Evolutionary conservation across 1,140 invertebrate species (phyloP).

Genomic region (Zaprionus ornatus): DNA sequence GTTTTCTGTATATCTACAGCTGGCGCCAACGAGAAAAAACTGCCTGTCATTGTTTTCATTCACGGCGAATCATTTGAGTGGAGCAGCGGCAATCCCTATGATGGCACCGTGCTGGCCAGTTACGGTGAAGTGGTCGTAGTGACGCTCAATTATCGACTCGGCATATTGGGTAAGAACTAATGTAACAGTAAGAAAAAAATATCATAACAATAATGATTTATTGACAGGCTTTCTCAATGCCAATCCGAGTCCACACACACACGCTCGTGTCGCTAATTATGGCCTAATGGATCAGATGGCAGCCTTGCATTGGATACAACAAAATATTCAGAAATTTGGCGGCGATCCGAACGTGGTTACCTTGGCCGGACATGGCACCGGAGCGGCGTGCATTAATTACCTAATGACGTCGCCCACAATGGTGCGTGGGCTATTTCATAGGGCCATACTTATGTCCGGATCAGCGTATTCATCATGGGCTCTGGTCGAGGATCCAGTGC

Average conservation of each 20-base stretch:
- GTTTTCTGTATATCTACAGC: conserved; percentile 61
- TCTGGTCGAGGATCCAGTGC: conserved; percentile 94
- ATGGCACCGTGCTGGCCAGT: conserved; percentile 95
- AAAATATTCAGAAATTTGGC: conserved; percentile 95
- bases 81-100: conserved; percentile 97
- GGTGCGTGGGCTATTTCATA: conserved; percentile 94
- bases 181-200: neutral
- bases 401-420: conserved; percentile 97
- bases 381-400: conserved; percentile 97
- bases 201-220: neutral
- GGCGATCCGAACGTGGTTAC: conserved; percentile 95
- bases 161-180: conserved; percentile 88
- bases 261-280: conserved; percentile 94
- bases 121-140: conserved; percentile 96
- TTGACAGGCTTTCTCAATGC: conserved; percentile 92
- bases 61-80: conserved; percentile 98
- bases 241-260: conserved; percentile 90
- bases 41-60: conserved; percentile 96
- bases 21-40: conserved; percentile 86
- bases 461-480: conserved; percentile 97
- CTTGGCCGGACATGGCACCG: conserved; percentile 96
- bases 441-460: conserved; percentile 95
- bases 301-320: conserved; percentile 95
- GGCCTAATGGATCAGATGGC: conserved; percentile 97
- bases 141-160: conserved; percentile 98